A percentile compares a stretch with the other conserved stretches of the same genome.
Evolutionary conservation across 1,140 invertebrate genomes (phyloP).

Genomic region (Eupristina koningsbergeri): DNA sequence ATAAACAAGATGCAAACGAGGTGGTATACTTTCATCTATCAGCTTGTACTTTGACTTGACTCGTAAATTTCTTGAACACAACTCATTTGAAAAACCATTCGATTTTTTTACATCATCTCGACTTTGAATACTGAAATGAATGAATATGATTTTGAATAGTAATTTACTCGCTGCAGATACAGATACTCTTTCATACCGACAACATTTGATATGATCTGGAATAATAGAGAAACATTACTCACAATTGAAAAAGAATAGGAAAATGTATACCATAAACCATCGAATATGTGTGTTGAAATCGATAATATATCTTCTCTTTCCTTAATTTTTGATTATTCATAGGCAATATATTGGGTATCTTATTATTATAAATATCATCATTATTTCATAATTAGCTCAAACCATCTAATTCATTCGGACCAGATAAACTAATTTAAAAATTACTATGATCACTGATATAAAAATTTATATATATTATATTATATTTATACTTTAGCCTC

Average conservation of each 20-base stretch:
- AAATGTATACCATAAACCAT: too few relatives aligned
- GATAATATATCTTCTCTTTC: too few relatives aligned
- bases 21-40: slow-evolving; percentile 42
- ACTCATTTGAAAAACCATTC: slow-evolving; percentile 45
- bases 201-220: background rate
- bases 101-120: slow-evolving; percentile 22
- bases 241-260: background rate
- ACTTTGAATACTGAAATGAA: slow-evolving; percentile 38
- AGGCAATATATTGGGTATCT: too few relatives aligned
- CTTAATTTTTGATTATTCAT: too few relatives aligned
- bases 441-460: too few relatives aligned
- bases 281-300: too few relatives aligned
- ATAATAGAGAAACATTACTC: background rate
- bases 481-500: too few relatives aligned
- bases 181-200: background rate
- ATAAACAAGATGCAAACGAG: slow-evolving; percentile 18
- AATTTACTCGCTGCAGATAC: slow-evolving; percentile 17
- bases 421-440: too few relatives aligned
- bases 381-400: too few relatives aligned
- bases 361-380: too few relatives aligned
- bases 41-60: slow-evolving; percentile 35
- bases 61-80: slow-evolving; percentile 43
- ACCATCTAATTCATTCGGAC: too few relatives aligned
- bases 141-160: slow-evolving; percentile 40
- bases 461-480: too few relatives aligned